phyloP scores from a whole-genome alignment of 2,888 invertebrate genomes.

The Amblyjoppa proteus region DNA sequence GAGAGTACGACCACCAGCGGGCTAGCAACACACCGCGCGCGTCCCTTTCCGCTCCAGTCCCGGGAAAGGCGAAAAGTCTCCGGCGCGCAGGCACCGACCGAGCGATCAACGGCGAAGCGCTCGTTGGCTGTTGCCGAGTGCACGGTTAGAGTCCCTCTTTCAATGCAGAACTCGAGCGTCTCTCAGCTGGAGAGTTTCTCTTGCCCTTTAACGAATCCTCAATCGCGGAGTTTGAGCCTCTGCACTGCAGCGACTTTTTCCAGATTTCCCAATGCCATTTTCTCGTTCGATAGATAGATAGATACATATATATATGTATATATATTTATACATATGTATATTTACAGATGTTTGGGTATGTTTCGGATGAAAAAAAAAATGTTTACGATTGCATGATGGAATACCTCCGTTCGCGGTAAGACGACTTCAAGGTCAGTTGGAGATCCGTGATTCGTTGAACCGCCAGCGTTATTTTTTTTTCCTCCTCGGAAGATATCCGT shows the following conservation, averaged over 20 bases:
- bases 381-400: background rate
- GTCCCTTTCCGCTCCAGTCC: constrained; percentile 19
- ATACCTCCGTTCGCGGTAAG: background rate
- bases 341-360: background rate
- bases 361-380: background rate
- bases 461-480: background rate
- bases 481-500: background rate
- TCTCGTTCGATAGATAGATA: background rate
- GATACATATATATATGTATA: background rate
- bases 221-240: background rate
- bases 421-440: background rate
- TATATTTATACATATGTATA: background rate
- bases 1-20: constrained; percentile 38
- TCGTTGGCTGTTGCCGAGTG: constrained; percentile 16
- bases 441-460: background rate
- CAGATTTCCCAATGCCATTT: background rate
- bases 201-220: constrained; percentile 32
- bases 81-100: constrained; percentile 10
- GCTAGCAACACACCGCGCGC: constrained; percentile 39
- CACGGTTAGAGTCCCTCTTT: background rate
- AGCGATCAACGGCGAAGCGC: background rate
- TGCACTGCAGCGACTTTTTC: background rate
- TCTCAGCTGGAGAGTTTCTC: constrained; percentile 4
- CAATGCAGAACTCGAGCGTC: background rate
- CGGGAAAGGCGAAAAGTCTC: constrained; percentile 34